phyloP scores from a whole-genome alignment of 2,797 vertebrate genomes.

The Helicolenus hilgendorfi region DNA sequence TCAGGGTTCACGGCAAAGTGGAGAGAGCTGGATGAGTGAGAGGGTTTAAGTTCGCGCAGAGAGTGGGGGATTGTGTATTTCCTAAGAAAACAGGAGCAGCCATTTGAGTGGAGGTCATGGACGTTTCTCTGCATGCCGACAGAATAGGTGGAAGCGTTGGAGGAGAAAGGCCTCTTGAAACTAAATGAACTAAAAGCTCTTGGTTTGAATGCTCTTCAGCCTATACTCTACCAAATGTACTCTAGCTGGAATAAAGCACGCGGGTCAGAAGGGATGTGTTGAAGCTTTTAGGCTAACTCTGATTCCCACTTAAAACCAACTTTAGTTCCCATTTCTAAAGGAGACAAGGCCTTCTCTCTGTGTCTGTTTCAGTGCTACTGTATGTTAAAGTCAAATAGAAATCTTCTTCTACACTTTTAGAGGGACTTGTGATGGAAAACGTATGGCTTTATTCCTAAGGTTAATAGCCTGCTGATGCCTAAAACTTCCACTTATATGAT shows the following conservation, averaged over 20 bases:
- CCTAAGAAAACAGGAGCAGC: conserved; percentile 88
- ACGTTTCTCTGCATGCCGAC: conserved; percentile 73
- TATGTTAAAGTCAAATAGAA: neutral
- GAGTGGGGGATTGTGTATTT: conserved; percentile 82
- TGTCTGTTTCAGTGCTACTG: neutral
- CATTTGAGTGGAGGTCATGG: conserved; percentile 87
- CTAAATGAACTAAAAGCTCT: conserved; percentile 89
- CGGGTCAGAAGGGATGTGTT: conserved; percentile 75
- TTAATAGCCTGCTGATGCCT: neutral
- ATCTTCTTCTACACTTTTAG: neutral
- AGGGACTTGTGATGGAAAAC: neutral
- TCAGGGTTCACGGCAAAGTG: conserved; percentile 70
- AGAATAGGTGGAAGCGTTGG: conserved; percentile 81
- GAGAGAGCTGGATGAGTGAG: conserved; percentile 75
- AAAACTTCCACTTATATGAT: neutral
- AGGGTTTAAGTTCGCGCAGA: conserved; percentile 70
- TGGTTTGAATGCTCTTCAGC: conserved; percentile 85
- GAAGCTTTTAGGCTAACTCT: conserved; percentile 85
- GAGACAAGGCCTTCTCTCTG: conserved; percentile 31
- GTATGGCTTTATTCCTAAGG: neutral
- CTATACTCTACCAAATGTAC: conserved; percentile 76
- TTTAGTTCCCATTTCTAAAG: conserved; percentile 75
- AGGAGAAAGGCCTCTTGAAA: conserved; percentile 85
- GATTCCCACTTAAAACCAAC: conserved; percentile 80
- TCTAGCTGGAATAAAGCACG: conserved; percentile 76